Base-by-base conservation (phyloP, 2,113 vertebrate genomes). In the Reinhardtius hippoglossoides region DNA sequence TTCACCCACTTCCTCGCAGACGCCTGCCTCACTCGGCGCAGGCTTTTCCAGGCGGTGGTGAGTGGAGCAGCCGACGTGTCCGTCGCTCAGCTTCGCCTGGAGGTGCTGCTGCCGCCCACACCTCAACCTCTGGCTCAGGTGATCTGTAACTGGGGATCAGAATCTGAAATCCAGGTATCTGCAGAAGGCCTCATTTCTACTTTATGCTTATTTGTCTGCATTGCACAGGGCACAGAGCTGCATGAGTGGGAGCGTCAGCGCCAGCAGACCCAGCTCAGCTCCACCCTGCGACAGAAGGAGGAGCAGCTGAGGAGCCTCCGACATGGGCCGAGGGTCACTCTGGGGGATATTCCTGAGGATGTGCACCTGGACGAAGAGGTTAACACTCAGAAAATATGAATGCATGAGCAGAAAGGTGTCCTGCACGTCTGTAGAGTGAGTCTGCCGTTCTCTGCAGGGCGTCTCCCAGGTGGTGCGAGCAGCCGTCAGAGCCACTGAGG, bases 11-110 rank as follows among this genome's bases (percentile, higher is more conserved):
- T 77, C 71, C 84, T 92, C 18, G 13, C 60, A 5, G 74, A 84
- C n/a, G 73, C 70, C 35, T 91, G 87, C 16, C 8, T 81, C 54
- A 14, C 14, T 10, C 84, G 87, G 21, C 74, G 61, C 21, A 85
- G 67, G 67, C 90, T 93, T 3, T 79, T 91, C 59, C 88, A 89
- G 81, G 89, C 83, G 1, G 84, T 76, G 67, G 77, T 90, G n/a
- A 18, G 46, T 1, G 71, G 87, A 52, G 54, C 61, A 0, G 27
- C 58, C 0, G 27, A 81, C 26, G 0, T 27, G 2, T 69, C 74
- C 16, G 2, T 57, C n/a, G 3, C n/a, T 35, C 81, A 56, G 56
- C 63, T 50, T 1, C 78, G 88, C 2, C 58, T 92, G 48, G 74
- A 88, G 74, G 84, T 94, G 71, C 12, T 88, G 57, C 12, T 83